Evolutionary conservation across 2,888 invertebrate species (phyloP).

Genomic region (Zaprionus bogoriensis): DNA sequence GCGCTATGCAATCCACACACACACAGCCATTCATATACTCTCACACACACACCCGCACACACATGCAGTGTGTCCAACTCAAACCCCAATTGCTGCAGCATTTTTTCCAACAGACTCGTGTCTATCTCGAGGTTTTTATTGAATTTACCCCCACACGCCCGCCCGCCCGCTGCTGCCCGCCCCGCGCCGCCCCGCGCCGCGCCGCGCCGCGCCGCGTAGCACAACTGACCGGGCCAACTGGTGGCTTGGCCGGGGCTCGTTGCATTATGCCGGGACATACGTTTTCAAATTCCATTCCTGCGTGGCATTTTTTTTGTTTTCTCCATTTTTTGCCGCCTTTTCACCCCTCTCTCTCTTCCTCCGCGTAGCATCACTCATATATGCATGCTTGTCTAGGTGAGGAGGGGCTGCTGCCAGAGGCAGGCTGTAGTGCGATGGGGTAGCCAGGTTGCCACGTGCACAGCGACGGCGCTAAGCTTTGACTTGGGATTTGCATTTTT

Average conservation of each 20-base stretch:
- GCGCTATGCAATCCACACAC: slow-evolving; percentile 14
- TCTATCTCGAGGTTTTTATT: slow-evolving; percentile 56
- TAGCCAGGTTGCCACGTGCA: slow-evolving; percentile 75
- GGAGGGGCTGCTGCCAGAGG: neutral
- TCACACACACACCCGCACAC: neutral
- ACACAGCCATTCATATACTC: slow-evolving; percentile 5
- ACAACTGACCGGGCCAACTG: slow-evolving; percentile 49
- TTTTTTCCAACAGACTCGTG: slow-evolving; percentile 42
- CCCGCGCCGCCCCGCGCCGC: neutral
- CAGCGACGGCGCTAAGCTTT: slow-evolving; percentile 75
- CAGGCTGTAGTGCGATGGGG: slow-evolving; percentile 31
- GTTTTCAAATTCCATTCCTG: slow-evolving; percentile 76
- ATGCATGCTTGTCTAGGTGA: slow-evolving; percentile 15
- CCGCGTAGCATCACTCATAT: slow-evolving; percentile 58
- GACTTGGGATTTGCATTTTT: slow-evolving; percentile 81
- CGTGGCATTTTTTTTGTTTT: slow-evolving; percentile 44
- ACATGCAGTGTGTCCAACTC: slow-evolving; percentile 19
- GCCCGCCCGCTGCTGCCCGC: neutral
- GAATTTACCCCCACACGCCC: slow-evolving; percentile 43
- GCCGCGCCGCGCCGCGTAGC: neutral
- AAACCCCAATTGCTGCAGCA: slow-evolving; percentile 34
- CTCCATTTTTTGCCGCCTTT: slow-evolving; percentile 4
- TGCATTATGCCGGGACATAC: slow-evolving; percentile 77
- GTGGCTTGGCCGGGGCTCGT: slow-evolving; percentile 46
- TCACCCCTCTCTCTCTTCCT: too few relatives aligned